Percentiles rank a stretch among this genome's conserved stretches.
Conservation (phyloP, 2,888 invertebrate genomes). For the Cecidostiba fungosa region DNA sequence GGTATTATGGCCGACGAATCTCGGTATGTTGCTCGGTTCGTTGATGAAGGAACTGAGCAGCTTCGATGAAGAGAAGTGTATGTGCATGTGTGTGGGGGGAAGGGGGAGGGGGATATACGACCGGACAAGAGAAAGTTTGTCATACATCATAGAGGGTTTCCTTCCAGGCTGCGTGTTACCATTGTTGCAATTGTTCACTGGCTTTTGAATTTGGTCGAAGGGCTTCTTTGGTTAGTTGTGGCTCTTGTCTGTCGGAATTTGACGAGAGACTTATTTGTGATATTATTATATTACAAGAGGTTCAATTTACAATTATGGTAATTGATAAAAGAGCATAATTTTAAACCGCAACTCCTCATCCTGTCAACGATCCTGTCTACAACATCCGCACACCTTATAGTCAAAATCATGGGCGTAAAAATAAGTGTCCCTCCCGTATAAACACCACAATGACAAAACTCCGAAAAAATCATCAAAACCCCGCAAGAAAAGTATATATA, state of each 20-base stretch:
- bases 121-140: conserved; percentile 48
- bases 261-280: no score
- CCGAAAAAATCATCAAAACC: background rate
- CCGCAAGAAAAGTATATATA: background rate
- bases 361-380: no score
- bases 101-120: background rate
- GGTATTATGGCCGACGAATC: conserved; percentile 50
- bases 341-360: no score
- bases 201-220: background rate
- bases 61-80: background rate
- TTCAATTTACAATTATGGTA: no score
- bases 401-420: no score
- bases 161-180: conserved; percentile 44
- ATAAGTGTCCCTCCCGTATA: no score
- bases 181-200: conserved; percentile 65
- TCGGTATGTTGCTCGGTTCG: conserved; percentile 61
- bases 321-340: no score
- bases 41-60: conserved; percentile 53
- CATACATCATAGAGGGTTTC: background rate
- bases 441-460: no score
- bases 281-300: no score
- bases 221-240: background rate
- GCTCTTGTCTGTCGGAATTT: no score
- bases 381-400: no score
- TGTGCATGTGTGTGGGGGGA: conserved; percentile 12